A percentile compares a stretch with the other conserved stretches of the same genome.
phyloP scores from a whole-genome alignment of 2,888 invertebrate genomes.

The Campoplex nolae region DNA sequence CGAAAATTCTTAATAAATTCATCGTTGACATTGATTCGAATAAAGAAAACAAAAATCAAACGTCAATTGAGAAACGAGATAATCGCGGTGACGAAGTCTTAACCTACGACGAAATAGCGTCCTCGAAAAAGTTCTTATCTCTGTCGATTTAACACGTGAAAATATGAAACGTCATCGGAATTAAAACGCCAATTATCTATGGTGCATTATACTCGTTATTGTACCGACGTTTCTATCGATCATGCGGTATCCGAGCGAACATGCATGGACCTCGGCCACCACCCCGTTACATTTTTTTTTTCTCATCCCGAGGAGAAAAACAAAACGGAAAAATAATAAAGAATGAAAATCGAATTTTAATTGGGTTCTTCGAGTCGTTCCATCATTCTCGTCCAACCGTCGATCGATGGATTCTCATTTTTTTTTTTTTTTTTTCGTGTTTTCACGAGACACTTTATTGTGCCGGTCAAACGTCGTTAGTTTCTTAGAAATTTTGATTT shows the following conservation, averaged over 20 bases:
- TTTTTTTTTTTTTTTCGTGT: no score
- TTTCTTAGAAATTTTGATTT: no score
- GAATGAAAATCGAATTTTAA: neutral
- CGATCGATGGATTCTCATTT: neutral
- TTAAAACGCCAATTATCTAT: constrained; percentile 45
- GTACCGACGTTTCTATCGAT: constrained; percentile 55
- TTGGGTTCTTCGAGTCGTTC: neutral
- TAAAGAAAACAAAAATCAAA: neutral
- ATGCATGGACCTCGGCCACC: constrained; percentile 21
- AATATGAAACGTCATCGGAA: constrained; percentile 43
- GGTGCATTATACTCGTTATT: constrained; percentile 22
- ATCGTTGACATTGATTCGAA: neutral
- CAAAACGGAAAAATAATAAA: neutral
- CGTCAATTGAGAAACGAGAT: neutral
- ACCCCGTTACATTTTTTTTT: constrained; percentile 45
- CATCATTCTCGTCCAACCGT: neutral
- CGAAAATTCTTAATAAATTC: no score
- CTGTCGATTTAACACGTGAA: constrained; percentile 46
- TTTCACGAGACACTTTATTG: neutral
- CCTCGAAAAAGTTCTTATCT: constrained; percentile 33
- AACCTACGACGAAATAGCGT: neutral
- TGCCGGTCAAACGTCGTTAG: neutral
- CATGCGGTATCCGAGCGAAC: constrained; percentile 55
- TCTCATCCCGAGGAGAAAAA: neutral
- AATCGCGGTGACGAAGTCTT: neutral